Percentiles rank a stretch among this genome's conserved stretches.
Evolutionary conservation across 2,888 invertebrate genomes (phyloP).

Genomic region (Epistrophe grossulariae): DNA sequence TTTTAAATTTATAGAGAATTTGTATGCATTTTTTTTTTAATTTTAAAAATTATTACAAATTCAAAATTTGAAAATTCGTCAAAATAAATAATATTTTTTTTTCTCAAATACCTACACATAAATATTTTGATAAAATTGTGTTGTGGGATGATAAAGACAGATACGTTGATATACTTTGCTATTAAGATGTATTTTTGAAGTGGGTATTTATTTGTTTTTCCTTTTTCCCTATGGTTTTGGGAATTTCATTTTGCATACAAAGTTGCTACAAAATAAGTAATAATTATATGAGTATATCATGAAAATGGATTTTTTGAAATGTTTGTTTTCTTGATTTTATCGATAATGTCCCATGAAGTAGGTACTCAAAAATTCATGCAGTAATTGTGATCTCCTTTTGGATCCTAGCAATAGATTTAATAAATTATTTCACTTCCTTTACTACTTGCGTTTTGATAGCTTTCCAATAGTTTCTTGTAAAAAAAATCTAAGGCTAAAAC

Average conservation of each 20-base stretch:
- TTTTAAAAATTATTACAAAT: constrained; percentile 22
- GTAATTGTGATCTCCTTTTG: too few species aligned
- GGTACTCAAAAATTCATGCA: too few species aligned
- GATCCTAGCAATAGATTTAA: too few species aligned
- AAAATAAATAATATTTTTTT: background rate
- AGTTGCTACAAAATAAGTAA: background rate
- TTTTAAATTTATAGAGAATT: constrained; percentile 26
- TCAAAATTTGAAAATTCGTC: constrained; percentile 18
- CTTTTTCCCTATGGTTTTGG: too few species aligned
- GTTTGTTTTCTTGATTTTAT: background rate
- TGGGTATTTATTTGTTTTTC: background rate
- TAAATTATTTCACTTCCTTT: too few species aligned
- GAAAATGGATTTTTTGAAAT: background rate
- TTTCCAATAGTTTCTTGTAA: too few species aligned
- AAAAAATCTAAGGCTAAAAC: too few species aligned
- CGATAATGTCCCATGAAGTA: too few species aligned
- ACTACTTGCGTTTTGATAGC: too few species aligned
- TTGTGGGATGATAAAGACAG: background rate
- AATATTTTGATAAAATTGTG: background rate
- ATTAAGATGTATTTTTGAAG: constrained; percentile 14
- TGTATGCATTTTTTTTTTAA: background rate
- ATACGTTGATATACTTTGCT: background rate
- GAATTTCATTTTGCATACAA: background rate
- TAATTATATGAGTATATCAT: background rate
- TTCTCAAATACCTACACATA: background rate